These are phyloP conservation scores for Avahi laniger DNA, from an alignment of 2,797 vertebrate species.

Conservation along the genomic window DNA sequence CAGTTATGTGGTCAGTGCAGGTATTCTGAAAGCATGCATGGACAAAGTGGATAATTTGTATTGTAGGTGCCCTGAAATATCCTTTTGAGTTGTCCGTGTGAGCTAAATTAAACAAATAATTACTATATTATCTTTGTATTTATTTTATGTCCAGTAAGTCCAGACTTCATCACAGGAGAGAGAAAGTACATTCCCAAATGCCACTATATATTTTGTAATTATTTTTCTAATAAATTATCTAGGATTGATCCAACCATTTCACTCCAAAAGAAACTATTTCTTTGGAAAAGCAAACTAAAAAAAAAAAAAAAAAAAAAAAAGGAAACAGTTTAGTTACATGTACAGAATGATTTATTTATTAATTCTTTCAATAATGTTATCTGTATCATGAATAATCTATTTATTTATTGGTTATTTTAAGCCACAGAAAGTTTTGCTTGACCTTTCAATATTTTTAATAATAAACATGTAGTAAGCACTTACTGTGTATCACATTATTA, in stretches of 20 bases:
- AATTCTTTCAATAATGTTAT: not conserved
- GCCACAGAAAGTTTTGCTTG: not conserved
- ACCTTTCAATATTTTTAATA: not conserved
- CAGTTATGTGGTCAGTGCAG: not conserved
- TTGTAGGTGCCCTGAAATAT: not conserved
- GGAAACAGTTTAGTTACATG: not conserved
- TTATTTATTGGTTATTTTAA: not conserved
- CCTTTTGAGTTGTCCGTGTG: not conserved
- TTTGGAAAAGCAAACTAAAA: not conserved
- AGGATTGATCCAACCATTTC: not conserved
- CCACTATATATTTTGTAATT: not conserved
- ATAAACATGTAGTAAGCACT: not conserved
- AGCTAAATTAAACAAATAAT: not conserved
- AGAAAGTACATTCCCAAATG: slow-evolving; percentile 11
- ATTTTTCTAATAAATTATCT: slow-evolving; percentile 42
- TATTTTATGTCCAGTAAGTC: not conserved
- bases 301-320: not conserved
- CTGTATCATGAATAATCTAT: not conserved
- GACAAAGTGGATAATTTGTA: not conserved
- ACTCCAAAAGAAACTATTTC: not conserved
- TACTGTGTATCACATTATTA: not conserved
- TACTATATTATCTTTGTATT: not conserved
- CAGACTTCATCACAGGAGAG: slow-evolving; percentile 16
- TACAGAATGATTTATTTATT: not conserved
- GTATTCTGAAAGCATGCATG: not conserved